Conservation (phyloP, 2,797 vertebrate species). For the Iguana delicatissima region DNA sequence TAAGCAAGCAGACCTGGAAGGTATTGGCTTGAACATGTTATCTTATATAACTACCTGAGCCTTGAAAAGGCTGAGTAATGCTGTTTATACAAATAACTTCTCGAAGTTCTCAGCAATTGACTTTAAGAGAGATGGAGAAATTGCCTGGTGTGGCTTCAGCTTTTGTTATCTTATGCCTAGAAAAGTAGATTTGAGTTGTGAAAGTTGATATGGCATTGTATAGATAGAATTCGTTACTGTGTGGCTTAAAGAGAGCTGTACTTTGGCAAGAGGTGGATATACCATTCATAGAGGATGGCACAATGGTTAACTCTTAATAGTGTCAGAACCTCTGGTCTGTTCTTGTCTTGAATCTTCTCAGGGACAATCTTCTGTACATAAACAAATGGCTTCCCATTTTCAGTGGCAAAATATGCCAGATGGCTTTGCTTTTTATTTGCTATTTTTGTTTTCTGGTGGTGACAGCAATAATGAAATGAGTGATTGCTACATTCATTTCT, state of each 20-base stretch:
- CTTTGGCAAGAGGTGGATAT: neutral
- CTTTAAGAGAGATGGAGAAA: neutral
- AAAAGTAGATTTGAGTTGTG: neutral
- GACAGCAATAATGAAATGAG: neutral
- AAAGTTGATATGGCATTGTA: neutral
- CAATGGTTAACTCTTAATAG: no score
- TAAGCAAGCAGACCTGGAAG: constrained; percentile 13
- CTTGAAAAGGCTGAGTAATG: neutral
- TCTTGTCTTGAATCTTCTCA: no score
- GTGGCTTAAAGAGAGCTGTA: neutral
- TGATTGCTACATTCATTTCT: neutral
- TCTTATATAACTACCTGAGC: constrained; percentile 21
- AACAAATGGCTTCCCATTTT: neutral
- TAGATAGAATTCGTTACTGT: neutral
- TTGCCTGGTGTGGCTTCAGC: neutral
- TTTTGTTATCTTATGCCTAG: neutral
- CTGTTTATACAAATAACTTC: neutral
- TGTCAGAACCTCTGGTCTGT: no score
- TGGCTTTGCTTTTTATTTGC: neutral
- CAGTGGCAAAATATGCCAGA: neutral
- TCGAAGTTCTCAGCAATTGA: neutral
- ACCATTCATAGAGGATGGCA: no score
- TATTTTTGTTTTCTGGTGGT: neutral
- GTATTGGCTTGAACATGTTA: neutral
- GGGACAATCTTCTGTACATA: no score